Percentiles rank a stretch among this genome's conserved stretches.
Conservation (phyloP, 1,140 invertebrate species). For the Leptinotarsa defecta region DNA sequence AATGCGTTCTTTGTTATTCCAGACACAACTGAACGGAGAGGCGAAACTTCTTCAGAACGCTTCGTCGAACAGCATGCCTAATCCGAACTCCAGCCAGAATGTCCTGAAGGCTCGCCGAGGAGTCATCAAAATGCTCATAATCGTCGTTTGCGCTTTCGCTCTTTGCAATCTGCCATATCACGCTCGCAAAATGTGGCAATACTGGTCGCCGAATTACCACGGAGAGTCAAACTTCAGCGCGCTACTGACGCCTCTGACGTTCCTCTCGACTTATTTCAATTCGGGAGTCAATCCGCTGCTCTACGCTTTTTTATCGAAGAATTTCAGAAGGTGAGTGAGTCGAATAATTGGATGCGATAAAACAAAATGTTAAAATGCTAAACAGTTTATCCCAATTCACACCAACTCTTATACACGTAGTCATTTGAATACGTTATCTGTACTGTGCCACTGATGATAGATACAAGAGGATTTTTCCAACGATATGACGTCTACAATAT, state of each 20-base stretch:
- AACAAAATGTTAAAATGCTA: too few species aligned
- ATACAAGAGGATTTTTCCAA: too few species aligned
- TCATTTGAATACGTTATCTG: too few species aligned
- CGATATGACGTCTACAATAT: too few species aligned
- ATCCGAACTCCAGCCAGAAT: constrained; percentile 67
- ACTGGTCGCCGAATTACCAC: constrained; percentile 58
- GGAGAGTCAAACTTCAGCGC: constrained; percentile 64
- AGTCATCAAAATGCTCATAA: constrained; percentile 75
- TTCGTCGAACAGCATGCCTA: constrained; percentile 17
- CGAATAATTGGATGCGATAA: not conserved
- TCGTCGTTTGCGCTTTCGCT: constrained; percentile 83
- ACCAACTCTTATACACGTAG: too few species aligned
- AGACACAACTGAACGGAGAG: constrained; percentile 19
- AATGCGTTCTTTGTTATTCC: constrained; percentile 7
- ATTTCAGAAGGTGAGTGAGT: constrained; percentile 62
- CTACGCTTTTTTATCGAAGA: constrained; percentile 82
- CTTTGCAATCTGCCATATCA: constrained; percentile 85
- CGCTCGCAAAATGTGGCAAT: constrained; percentile 80
- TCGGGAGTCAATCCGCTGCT: constrained; percentile 83
- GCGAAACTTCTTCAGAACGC: constrained; percentile 17
- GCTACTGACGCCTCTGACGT: constrained; percentile 80
- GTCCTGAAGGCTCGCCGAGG: constrained; percentile 70
- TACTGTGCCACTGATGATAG: too few species aligned
- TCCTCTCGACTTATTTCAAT: constrained; percentile 82
- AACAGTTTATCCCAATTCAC: too few species aligned